Conservation (phyloP, 2,888 invertebrate species). For the Nezara viridula region DNA sequence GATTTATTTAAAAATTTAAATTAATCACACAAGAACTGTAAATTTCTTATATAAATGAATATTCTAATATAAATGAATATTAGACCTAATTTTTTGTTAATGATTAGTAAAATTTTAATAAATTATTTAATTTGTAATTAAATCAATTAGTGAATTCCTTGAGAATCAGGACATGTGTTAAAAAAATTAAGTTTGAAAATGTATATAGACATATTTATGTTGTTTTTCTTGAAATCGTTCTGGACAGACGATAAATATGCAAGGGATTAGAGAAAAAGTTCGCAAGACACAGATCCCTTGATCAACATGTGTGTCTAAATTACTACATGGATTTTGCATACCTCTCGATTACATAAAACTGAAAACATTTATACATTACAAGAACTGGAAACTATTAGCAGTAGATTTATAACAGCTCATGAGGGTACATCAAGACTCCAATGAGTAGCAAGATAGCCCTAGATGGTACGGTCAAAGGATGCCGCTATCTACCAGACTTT, state of each 20-base stretch:
- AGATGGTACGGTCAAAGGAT: background rate
- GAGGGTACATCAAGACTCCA: background rate
- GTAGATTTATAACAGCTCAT: background rate
- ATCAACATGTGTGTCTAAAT: background rate
- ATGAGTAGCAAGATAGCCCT: background rate
- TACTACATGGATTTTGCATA: background rate
- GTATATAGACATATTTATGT: background rate
- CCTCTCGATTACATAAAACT: background rate
- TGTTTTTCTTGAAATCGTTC: background rate
- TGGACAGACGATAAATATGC: background rate
- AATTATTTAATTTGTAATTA: no score
- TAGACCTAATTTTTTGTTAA: no score
- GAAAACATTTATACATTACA: background rate
- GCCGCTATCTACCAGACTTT: background rate
- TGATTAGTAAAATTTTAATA: no score
- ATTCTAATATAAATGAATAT: no score
- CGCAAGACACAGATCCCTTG: background rate
- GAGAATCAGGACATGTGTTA: no score
- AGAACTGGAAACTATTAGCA: background rate
- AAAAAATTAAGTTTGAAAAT: no score
- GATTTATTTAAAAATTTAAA: no score
- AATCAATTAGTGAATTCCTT: no score
- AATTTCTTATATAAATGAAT: no score
- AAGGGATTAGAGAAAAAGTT: background rate
- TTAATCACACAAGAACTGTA: no score